Evolutionary conservation across 2,888 invertebrate genomes (phyloP), one percentile per base, ranked within the genome.

Genomic region (Pecten maximus): DNA sequence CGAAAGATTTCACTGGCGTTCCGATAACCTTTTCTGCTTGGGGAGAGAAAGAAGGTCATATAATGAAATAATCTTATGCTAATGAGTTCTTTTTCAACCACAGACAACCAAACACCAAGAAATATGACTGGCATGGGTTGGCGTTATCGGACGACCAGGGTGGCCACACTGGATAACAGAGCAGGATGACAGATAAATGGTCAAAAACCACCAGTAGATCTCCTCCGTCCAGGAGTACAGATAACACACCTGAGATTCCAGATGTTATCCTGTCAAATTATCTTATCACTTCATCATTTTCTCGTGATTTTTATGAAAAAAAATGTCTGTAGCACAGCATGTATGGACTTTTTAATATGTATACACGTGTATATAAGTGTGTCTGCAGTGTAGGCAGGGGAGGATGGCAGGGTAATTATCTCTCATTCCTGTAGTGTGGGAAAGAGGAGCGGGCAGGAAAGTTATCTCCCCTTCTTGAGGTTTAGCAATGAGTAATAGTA

Each of bases 241-340:
- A 60, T 60, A 60, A 60, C 16, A 16, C 44, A 6, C 8, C 60
- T 23, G 60, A 60, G 60, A 4, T 23, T 28, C 74, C 74, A 74
- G 74, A 74, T 74, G 74, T 10, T 74, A 4, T 74, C 23, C 74
- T 74, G 74, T 74, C 74, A 74, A 74, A 23, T 74, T 74, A 74
- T 74, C 74, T 74, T 74, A 74, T 74, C 74, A 74, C 74, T 74
- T 74, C 10, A 74, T 74, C 74, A 74, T 28, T 74, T 74, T 28
- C 28, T 28, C 74, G 35, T 74, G 74, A 74, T 35, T 74, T 74
- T 74, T 74, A 74, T 74, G 35, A 28, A 35, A 74, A 74, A 74
- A 74, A 35, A 74, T 74, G 74, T 74, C 74, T 74, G 28, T 35
- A 74, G 74, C 74, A 35, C 74, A 74, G 74, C 74, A 74, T 19